Evolutionary conservation across 1,140 invertebrate species (phyloP), one percentile per base, ranked within the genome.

Genomic region (Dysdera silvatica): DNA sequence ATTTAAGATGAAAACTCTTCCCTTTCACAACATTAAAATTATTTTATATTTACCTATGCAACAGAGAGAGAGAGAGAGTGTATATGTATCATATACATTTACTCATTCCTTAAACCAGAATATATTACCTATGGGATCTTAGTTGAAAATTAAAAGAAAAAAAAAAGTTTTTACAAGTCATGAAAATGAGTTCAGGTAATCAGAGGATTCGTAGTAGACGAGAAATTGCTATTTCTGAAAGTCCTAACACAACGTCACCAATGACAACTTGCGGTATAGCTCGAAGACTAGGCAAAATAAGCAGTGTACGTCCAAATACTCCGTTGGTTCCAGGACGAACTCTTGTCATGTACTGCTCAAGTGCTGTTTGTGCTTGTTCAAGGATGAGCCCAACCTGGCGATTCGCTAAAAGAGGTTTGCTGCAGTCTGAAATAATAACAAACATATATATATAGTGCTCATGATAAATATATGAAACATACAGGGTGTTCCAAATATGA

Each of bases 341-440:
- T 29, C 71, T 64, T 37, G 70, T 41, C 43, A 71, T 57, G 48
- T 68, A 71, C 49, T 70, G 56, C 12, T 61, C 70, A 23, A 70
- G 59, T 20, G 71, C 61, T 1, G 72, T 59, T 7, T 72, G 65
- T 10, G 68, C 68, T 65, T 70, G 52, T n/a, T 66, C 55, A 26
- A 68, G 29, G 14, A 59, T 58, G n/a, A 48, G 31, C 24, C 53
- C 54, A 7, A 67, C 47, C 18, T 49, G 35, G 12, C 37, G 26
- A 2, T 48, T 20, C 3, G 54, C 56, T 40, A 60, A 8, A 24
- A 65, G 37, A 33, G 54, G 51, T 31, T 65, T 57, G 26, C 18
- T 47, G 35, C 45, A 69, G 31, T 45, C 45, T 54, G 12, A 28
- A 56, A 48, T 37, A 54, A 24, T 23, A 24, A 32, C 20, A 8